Percentiles rank a stretch among this genome's conserved stretches.
Conservation (phyloP, 1,140 invertebrate species). For the Diploscapter pachys region DNA sequence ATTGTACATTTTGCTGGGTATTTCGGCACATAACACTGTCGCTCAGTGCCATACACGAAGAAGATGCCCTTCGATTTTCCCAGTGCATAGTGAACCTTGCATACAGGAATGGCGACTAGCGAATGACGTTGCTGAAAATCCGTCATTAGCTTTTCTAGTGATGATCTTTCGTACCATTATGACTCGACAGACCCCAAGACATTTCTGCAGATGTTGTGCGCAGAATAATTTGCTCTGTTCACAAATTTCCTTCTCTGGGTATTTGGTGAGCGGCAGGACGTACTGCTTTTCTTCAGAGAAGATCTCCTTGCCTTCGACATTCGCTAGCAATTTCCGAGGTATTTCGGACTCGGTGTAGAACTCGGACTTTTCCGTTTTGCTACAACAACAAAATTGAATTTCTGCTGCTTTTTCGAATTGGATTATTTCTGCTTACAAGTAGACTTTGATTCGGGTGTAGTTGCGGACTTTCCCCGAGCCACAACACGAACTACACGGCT, state of each 20-base stretch:
- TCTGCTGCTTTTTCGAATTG: constrained; percentile 13
- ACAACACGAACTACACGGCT: constrained; percentile 50
- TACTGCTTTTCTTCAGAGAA: constrained; percentile 47
- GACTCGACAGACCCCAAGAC: constrained; percentile 50
- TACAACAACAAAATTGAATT: constrained; percentile 39
- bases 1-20: constrained; percentile 53
- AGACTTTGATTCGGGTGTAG: constrained; percentile 56
- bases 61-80: constrained; percentile 47
- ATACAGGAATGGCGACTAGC: constrained; percentile 50
- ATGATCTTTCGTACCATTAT: constrained; percentile 40
- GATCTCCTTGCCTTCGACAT: constrained; percentile 51
- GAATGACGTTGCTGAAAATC: constrained; percentile 54
- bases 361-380: constrained; percentile 49
- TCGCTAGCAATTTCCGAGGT: constrained; percentile 46
- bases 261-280: constrained; percentile 50
- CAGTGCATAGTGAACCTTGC: constrained; percentile 51
- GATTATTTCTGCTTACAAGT: constrained; percentile 42
- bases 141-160: background rate
- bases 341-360: constrained; percentile 51
- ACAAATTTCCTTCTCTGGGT: constrained; percentile 52
- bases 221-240: constrained; percentile 52
- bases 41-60: constrained; percentile 55
- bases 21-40: constrained; percentile 56
- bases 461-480: constrained; percentile 50
- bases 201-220: constrained; percentile 52